Base-by-base conservation (phyloP, 92 coral and sea anemone genomes). In the Ricordea florida region DNA sequence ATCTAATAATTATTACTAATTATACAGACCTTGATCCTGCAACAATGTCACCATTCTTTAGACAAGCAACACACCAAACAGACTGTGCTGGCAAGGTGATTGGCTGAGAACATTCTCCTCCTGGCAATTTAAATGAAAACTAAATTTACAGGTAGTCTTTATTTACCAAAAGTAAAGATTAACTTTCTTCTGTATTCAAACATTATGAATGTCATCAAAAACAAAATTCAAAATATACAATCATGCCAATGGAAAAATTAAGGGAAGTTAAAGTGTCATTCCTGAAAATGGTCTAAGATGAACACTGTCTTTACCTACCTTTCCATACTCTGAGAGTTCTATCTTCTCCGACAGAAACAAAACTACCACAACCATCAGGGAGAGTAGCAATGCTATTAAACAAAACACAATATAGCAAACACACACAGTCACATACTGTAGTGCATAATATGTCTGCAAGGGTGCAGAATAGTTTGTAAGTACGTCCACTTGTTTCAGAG, bases 271-370 rank as follows among this genome's bases (percentile, higher is more conserved):
- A n/a, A n/a, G n/a, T n/a, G n/a, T n/a, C n/a, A n/a, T n/a, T n/a
- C n/a, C n/a, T n/a, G n/a, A n/a, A n/a, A n/a, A n/a, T n/a, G n/a
- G n/a, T n/a, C n/a, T n/a, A n/a, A n/a, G n/a, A n/a, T n/a, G n/a
- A n/a, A n/a, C 28, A 24, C 4, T 11, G 28, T 11, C 10, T 9
- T 1, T 14, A 51, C 53, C 18, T 41, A 94, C 99, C 99, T 80
- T 96, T 85, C 99, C 99, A 96, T 60, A 96, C 76, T 62, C 99
- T 71, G 5, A 96, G 72, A 17, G 93, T 74, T 38, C 99, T 79
- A 62, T 96, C 99, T 65, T 96, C 99, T 24, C 97, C 97, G 1
- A 83, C 90, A 23, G 99, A 92, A 38, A 90, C 91, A 82, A 96
- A 96, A 62, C 87, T 85, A 21, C 85, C 98, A 50, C 69, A 56